phyloP scores from a whole-genome alignment of 2,113 vertebrate genomes.

The Helogale parvula region DNA sequence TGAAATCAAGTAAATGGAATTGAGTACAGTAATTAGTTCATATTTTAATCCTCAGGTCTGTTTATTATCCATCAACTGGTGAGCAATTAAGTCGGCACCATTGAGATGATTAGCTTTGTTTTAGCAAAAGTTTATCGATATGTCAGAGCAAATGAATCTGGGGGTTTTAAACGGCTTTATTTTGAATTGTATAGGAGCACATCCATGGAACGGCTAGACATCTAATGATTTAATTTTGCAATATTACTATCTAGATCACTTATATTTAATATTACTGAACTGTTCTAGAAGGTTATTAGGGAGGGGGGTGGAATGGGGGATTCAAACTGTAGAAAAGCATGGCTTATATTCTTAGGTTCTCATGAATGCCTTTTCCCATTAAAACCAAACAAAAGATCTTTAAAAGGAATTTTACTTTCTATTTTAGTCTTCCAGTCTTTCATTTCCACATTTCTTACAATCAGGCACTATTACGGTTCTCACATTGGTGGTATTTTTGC shows the following conservation, averaged over 20 bases:
- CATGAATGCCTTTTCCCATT: neutral
- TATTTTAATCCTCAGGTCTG: conserved; percentile 77
- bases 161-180: conserved; percentile 65
- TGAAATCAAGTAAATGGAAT: conserved; percentile 78
- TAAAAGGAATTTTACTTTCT: neutral
- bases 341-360: neutral
- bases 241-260: conserved; percentile 66
- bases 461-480: neutral
- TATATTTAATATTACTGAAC: conserved; percentile 59
- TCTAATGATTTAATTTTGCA: conserved; percentile 61
- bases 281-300: conserved; percentile 2
- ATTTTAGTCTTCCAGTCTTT: neutral
- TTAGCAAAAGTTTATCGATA: conserved; percentile 69
- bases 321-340: neutral
- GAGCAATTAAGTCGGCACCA: conserved; percentile 64
- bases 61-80: conserved; percentile 72
- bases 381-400: neutral
- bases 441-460: neutral
- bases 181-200: conserved; percentile 55
- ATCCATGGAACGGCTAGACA: conserved; percentile 31
- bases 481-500: neutral
- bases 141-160: conserved; percentile 68
- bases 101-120: conserved; percentile 71
- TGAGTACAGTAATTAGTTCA: conserved; percentile 78
- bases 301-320: neutral